phyloP scores from a whole-genome alignment of 2,113 vertebrate genomes.

The Laticauda laticaudata region DNA sequence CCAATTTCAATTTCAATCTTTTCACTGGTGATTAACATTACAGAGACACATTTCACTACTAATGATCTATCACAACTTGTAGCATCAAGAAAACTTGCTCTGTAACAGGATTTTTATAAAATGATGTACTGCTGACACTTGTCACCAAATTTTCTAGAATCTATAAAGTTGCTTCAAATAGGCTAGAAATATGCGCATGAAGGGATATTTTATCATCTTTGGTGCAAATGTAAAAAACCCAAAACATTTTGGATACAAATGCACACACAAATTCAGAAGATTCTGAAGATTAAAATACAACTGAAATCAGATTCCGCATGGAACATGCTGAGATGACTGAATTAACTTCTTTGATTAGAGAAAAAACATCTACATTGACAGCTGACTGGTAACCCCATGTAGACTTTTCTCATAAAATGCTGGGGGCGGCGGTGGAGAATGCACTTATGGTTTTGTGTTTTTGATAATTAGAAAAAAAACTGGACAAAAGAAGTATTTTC shows the following conservation, averaged over 20 bases:
- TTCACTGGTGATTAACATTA: background rate
- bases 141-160: background rate
- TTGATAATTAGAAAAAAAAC: background rate
- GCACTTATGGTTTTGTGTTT: background rate
- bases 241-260: background rate
- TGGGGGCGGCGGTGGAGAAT: background rate
- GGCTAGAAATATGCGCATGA: background rate
- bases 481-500: background rate
- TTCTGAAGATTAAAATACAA: background rate
- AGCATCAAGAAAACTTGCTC: background rate
- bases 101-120: background rate
- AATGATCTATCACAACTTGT: background rate
- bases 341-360: background rate
- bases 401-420: background rate
- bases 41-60: background rate
- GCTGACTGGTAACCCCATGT: background rate
- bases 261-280: background rate
- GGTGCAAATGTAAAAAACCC: background rate
- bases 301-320: background rate
- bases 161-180: background rate
- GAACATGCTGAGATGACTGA: background rate
- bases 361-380: background rate
- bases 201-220: background rate
- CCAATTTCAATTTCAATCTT: background rate
- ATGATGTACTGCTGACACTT: background rate